Conservation (phyloP, 2,888 invertebrate genomes). For the Pseudeuparius sepicola region DNA sequence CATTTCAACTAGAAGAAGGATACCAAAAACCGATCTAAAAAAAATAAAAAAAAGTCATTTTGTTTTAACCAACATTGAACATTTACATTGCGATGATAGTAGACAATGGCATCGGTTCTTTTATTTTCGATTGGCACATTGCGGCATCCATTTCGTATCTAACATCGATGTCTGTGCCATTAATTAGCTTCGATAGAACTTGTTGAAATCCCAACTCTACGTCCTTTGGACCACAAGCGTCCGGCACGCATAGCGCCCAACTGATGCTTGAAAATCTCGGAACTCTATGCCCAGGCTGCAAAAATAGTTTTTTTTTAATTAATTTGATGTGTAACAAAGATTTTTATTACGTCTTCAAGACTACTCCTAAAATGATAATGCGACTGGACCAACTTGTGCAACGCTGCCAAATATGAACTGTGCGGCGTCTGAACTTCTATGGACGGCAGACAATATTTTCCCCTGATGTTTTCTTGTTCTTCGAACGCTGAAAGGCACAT, state of each 20-base stretch:
- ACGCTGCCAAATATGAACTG: slow-evolving; percentile 41
- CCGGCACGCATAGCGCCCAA: slow-evolving; percentile 60
- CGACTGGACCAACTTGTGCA: slow-evolving; percentile 48
- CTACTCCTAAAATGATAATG: slow-evolving; percentile 55
- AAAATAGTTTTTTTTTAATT: slow-evolving; percentile 21
- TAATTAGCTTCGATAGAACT: slow-evolving; percentile 41
- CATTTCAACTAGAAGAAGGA: slow-evolving; percentile 28
- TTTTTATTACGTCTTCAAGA: slow-evolving; percentile 50
- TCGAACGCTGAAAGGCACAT: slow-evolving; percentile 32
- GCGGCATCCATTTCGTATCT: slow-evolving; percentile 48
- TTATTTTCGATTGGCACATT: slow-evolving; percentile 47
- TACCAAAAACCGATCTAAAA: slow-evolving; percentile 30
- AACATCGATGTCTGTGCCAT: slow-evolving; percentile 46
- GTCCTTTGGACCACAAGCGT: slow-evolving; percentile 48
- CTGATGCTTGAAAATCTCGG: slow-evolving; percentile 56
- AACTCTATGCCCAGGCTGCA: slow-evolving; percentile 59
- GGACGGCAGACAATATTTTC: slow-evolving; percentile 57
- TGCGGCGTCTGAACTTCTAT: slow-evolving; percentile 42
- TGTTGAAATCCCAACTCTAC: slow-evolving; percentile 47
- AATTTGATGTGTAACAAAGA: neutral
- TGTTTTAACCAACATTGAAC: neutral
- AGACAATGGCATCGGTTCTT: slow-evolving; percentile 23
- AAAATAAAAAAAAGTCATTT: slow-evolving; percentile 12
- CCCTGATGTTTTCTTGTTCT: slow-evolving; percentile 38
- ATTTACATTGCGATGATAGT: slow-evolving; percentile 31